Evolutionary conservation across 2,113 vertebrate genomes (phyloP), one percentile per base, ranked within the genome.

Genomic region (Genyomyrus donnyi): DNA sequence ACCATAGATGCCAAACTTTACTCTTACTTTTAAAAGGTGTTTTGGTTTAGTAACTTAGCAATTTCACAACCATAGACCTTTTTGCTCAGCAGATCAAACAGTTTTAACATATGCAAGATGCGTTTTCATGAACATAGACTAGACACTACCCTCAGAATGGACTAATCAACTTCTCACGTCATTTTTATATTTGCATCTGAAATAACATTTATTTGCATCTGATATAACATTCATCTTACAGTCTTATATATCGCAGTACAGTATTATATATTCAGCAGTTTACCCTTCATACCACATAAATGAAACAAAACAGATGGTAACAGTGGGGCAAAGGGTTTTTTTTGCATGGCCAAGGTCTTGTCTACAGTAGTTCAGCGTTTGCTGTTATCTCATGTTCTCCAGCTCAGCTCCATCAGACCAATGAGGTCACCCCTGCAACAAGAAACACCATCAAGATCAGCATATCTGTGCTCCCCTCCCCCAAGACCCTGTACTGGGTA

Each of bases 351-450:
- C 49, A 83, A 89, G 90, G 90, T 88, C 66, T 35, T 35, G 80
- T 35, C 50, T 6, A 52, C 53, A 7, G 46, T 74, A 89, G 70
- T 84, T 48, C 52, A 85, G n/a, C 77, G 39, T 53, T 19, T 50
- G 70, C 50, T 45, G 53, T 58, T 87, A 19, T 31, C 27, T 49
- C 70, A 48, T 85, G 21, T 42, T 89, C 1, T 84, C n/a, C 48
- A 42, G 21, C n/a, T 13, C 11, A 3, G 2, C 1, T 66, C 17
- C 50, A 49, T 96, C 89, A 95, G 48, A 96, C 93, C 92, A 96
- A 92, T 35, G 95, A 94, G 17, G 93, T 88, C 66, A 95, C 93
- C 91, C 95, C 95, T 96, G 62, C 10, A 88, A 88, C 3, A 42
- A 62, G 92, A 52, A 39, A 42, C 90, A 89, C 62, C 0, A 46